Percentiles rank a stretch among this genome's conserved stretches.
phyloP scores from a whole-genome alignment of 2,888 invertebrate species.

The Abrostola tripartita region DNA sequence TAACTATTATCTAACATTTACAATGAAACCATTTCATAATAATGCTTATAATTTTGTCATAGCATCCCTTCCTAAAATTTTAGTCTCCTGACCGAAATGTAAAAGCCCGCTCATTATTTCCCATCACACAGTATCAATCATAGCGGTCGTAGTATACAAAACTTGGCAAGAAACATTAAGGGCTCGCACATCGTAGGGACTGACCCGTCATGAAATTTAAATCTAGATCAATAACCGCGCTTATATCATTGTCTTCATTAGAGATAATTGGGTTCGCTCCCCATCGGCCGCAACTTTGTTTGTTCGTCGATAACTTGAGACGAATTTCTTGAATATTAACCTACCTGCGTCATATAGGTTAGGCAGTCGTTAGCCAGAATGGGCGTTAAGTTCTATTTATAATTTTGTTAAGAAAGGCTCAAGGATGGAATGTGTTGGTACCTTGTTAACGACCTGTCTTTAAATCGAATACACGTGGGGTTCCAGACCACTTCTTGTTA shows the following conservation, averaged over 20 bases:
- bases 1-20: too few relatives aligned
- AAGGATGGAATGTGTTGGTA: not conserved
- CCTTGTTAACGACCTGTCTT: not conserved
- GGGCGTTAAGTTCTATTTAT: slow-evolving; percentile 45
- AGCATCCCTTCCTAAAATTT: too few relatives aligned
- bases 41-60: too few relatives aligned
- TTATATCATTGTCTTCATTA: slow-evolving; percentile 90
- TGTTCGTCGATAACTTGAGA: slow-evolving; percentile 86
- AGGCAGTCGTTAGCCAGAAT: slow-evolving; percentile 59
- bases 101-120: not conserved
- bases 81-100: not conserved
- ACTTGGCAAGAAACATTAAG: slow-evolving; percentile 87
- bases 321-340: slow-evolving; percentile 84
- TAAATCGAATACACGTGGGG: too few relatives aligned
- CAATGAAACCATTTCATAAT: too few relatives aligned
- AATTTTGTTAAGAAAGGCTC: slow-evolving; percentile 26
- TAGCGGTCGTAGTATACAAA: slow-evolving; percentile 63
- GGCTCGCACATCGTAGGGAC: slow-evolving; percentile 86
- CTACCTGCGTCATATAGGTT: slow-evolving; percentile 63
- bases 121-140: slow-evolving; percentile 64
- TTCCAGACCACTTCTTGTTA: too few relatives aligned
- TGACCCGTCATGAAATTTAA: slow-evolving; percentile 89
- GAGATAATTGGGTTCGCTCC: slow-evolving; percentile 88
- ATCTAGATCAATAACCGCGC: slow-evolving; percentile 89
- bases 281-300: slow-evolving; percentile 86